Evolutionary conservation across 2,888 invertebrate species (phyloP), one percentile per base, ranked within the genome.

Genomic region (Agonopterix heracliana): DNA sequence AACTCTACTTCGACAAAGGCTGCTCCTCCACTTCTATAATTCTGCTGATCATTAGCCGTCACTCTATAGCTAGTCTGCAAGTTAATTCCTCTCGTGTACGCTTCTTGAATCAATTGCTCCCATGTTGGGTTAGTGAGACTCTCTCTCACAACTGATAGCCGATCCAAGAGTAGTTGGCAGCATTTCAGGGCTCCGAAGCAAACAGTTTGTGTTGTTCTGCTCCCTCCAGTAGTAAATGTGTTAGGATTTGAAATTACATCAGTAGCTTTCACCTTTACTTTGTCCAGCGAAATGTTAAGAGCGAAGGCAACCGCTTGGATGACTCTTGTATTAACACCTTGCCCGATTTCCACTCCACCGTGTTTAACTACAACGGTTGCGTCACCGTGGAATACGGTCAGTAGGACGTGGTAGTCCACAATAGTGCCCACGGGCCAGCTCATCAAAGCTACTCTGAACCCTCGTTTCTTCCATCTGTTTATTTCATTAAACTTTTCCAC

Each of bases 391-490:
- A 66, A 65, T 0, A 58, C 59, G n/a, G 55, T 41, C 1, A 61
- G 46, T 0, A 51, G 5, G 0, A 57, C 51, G n/a, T 50, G 51
- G 41, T 35, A 56, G 34, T 57, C 56, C n/a, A 50, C 45, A 3
- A 57, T 7, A 12, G 48, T 48, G 7, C 50, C n/a, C 4, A 53
- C 47, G 0, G 55, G 55, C 54, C 53, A 61, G 34, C 55, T 55
- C 54, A 61, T 56, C 7, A 58, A 3, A 2, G 56, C 52, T 12
- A 58, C 57, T 0, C 91, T 78, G 8, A 93, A 74, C 0, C 93
- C 95, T 44, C 89, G 89, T 65, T 95, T 95, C 59, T 90, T 93
- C 95, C 95, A 95, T 8, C 58, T 48, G 75, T 95, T 94, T 50
- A 85, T 85, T 56, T 77, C 73, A 63, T 94, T 94, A 62, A 91